Evolutionary conservation across 2,113 vertebrate species (phyloP).

Genomic region (Mionectes macconnelli): DNA sequence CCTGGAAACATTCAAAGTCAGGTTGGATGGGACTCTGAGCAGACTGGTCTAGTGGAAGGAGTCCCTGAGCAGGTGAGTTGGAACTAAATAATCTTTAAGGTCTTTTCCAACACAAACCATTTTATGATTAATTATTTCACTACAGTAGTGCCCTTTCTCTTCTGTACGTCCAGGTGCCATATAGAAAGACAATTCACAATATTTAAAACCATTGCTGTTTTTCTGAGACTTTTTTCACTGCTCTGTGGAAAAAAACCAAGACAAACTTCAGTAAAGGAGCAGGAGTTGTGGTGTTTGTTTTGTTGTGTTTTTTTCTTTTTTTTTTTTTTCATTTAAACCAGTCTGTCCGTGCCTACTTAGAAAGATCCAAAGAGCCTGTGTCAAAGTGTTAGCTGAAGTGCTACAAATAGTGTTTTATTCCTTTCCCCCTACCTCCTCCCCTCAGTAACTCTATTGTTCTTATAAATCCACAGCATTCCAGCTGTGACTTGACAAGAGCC

Average conservation of each 20-base stretch:
- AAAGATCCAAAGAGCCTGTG: conserved; percentile 9
- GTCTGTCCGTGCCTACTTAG: not conserved
- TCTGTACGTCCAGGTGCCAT: accelerated
- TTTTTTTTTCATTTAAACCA: not conserved
- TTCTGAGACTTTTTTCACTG: not conserved
- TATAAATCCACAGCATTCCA: conserved; percentile 8
- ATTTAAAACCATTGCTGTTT: not conserved
- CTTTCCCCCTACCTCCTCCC: not conserved
- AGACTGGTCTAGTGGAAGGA: not conserved
- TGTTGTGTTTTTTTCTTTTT: too few relatives aligned
- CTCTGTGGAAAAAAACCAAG: not conserved
- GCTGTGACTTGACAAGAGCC: conserved; percentile 4
- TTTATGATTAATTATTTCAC: not conserved
- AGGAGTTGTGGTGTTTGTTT: not conserved
- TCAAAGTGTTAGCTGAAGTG: conserved; percentile 21
- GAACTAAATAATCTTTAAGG: not conserved
- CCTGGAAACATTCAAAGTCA: not conserved
- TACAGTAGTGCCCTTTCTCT: not conserved
- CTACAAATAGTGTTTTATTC: conserved; percentile 41
- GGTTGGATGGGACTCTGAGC: not conserved
- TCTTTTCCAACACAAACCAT: not conserved
- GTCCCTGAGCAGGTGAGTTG: not conserved
- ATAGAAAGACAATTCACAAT: not conserved
- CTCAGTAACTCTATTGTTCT: conserved; percentile 51
- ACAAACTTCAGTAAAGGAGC: not conserved